Evolutionary conservation across 2,888 invertebrate species (phyloP), one percentile per base, ranked within the genome.

Genomic region (Geophilus truncorum): DNA sequence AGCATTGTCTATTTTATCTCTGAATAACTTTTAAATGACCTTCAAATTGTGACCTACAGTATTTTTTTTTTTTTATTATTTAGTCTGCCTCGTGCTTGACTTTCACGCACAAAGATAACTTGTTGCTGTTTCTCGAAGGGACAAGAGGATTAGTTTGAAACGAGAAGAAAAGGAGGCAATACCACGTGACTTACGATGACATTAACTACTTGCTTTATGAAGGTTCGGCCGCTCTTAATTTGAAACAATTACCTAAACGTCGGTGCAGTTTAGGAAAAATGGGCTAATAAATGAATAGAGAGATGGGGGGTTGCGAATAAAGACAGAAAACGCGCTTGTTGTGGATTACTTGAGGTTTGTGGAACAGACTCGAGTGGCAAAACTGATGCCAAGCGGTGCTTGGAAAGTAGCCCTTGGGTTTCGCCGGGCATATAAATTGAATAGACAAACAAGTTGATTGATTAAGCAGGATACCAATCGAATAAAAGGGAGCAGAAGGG

Each of bases 401-500:
- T 51, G n/a, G 25, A 25, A 70, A 70, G 4, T 70, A 25, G 70
- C 70, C 70, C 9, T 70, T 70, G 15, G 70, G 70, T 70, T 70
- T 70, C 25, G 15, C 25, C 10, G 28, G 70, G 28, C n/a, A 25
- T 62, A 62, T 28, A 70, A 70, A 70, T 70, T 70, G 25, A 70
- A 70, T 70, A 25, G 70, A 70, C 70, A 70, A 70, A 25, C 28
- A 70, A 70, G 28, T 70, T 70, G 70, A 70, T 70, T 70, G 70
- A 70, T 70, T 70, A 70, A 70, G 28, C 70, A 70, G 70, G 70
- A 70, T 70, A 25, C 70, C 70, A 70, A 70, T 70, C 70, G 70
- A 70, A 70, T 70, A 70, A 70, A 70, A 70, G 70, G 28, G 28
- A 28, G 25, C 28, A 28, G 15, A 70, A 4, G 70, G 70, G 70